Percentiles rank a stretch among this genome's conserved stretches.
Conservation (phyloP, 2,797 vertebrate species). For the Liparis tanakae region DNA sequence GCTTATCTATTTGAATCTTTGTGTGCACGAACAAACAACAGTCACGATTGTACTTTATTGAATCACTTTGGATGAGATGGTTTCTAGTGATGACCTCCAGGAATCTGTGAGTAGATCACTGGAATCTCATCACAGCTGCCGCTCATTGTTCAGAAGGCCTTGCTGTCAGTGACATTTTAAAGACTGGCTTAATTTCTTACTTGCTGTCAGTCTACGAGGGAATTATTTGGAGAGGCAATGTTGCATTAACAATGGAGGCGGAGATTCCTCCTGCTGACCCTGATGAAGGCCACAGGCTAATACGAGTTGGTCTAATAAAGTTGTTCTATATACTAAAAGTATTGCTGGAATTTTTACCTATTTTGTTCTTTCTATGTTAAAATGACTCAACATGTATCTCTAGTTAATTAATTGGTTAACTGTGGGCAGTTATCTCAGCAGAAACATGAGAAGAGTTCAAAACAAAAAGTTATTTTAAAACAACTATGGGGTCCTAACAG, state of each 20-base stretch:
- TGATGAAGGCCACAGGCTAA: not conserved
- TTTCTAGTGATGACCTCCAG: constrained; percentile 8
- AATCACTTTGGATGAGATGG: constrained; percentile 6
- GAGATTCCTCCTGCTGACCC: not conserved
- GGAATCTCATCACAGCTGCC: constrained; percentile 30
- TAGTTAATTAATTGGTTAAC: not conserved
- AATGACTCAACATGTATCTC: not conserved
- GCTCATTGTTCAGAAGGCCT: constrained; percentile 22
- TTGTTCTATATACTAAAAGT: not conserved
- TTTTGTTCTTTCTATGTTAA: not conserved
- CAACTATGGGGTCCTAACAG: not conserved
- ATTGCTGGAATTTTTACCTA: not conserved
- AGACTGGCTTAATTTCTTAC: constrained; percentile 8
- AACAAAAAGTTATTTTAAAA: not conserved
- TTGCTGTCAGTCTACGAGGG: not conserved
- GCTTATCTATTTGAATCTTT: constrained; percentile 4
- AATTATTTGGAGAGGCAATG: not conserved
- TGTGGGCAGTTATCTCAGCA: not conserved
- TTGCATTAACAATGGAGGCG: not conserved
- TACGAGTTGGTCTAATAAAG: not conserved
- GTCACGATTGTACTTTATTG: not conserved
- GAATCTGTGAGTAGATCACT: constrained; percentile 30
- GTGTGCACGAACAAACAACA: not conserved
- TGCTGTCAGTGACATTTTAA: constrained; percentile 3
- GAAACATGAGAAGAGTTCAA: not conserved